phyloP scores from a whole-genome alignment of 1,140 invertebrate species.

The Potamilus streckersoni region DNA sequence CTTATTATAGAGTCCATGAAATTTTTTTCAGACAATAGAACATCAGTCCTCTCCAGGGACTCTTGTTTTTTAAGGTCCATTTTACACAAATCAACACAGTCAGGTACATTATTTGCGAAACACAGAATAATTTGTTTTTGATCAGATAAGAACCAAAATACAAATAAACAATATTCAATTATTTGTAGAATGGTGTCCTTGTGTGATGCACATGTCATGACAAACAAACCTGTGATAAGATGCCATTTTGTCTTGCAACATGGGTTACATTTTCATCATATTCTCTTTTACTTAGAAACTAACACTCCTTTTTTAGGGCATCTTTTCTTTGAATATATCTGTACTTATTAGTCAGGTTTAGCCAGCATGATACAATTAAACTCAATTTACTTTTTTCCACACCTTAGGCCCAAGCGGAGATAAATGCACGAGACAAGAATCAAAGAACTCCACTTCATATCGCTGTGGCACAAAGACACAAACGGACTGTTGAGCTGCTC shows the following conservation, averaged over 20 bases:
- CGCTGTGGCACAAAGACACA: conserved; percentile 33
- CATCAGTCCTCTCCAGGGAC: too few relatives aligned
- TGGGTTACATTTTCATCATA: background rate
- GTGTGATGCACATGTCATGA: background rate
- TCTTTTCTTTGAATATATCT: background rate
- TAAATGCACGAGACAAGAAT: conserved; percentile 26
- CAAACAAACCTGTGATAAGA: too few relatives aligned
- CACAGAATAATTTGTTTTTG: too few relatives aligned
- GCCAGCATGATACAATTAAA: too few relatives aligned
- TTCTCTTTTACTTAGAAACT: background rate
- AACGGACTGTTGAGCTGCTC: conserved; percentile 35
- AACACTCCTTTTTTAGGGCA: background rate
- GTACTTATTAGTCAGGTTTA: background rate
- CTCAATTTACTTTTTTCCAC: background rate
- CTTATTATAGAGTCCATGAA: too few relatives aligned
- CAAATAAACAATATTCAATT: too few relatives aligned
- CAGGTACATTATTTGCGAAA: too few relatives aligned
- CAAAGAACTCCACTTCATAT: conserved; percentile 37
- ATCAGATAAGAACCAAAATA: too few relatives aligned
- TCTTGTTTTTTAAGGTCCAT: too few relatives aligned
- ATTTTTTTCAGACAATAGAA: too few relatives aligned
- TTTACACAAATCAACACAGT: too few relatives aligned
- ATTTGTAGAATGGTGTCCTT: too few relatives aligned
- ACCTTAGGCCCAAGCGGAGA: conserved; percentile 17
- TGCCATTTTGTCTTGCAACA: background rate